Conservation (phyloP, 2,113 vertebrate species). For the Thomomys bottae region DNA sequence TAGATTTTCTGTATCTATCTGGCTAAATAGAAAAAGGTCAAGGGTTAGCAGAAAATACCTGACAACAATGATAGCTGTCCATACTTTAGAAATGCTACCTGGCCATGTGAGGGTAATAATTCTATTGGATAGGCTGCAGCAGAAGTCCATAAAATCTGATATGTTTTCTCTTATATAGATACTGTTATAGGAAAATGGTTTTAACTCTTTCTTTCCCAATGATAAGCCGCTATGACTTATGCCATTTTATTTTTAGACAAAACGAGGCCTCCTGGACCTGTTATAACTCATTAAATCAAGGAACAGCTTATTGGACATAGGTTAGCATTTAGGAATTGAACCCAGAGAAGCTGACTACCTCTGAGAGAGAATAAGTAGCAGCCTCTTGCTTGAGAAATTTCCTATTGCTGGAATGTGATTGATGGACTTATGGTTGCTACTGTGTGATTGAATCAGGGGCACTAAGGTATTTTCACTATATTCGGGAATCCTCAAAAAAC, state of each 20-base stretch:
- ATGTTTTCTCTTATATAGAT: conserved; percentile 14
- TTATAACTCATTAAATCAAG: conserved; percentile 23
- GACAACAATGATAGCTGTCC: conserved; percentile 1
- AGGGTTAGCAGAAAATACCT: not conserved
- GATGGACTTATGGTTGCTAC: not conserved
- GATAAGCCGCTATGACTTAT: not conserved
- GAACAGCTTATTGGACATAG: not conserved
- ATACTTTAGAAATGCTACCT: conserved; percentile 24
- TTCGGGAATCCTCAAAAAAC: conserved; percentile 7
- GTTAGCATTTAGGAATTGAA: not conserved
- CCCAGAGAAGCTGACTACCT: not conserved
- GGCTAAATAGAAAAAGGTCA: not conserved
- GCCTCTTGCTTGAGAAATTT: not conserved
- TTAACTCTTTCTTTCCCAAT: not conserved
- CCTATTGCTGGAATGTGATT: not conserved
- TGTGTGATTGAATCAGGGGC: not conserved
- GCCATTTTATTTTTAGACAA: conserved; percentile 38
- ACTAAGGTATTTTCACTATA: conserved; percentile 10
- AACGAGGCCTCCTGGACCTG: not conserved
- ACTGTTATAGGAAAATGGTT: conserved; percentile 15
- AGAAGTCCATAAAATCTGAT: conserved; percentile 49
- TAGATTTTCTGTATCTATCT: conserved; percentile 33
- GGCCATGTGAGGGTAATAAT: conserved; percentile 20
- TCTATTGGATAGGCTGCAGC: not conserved
- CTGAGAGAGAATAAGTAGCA: not conserved